Evolutionary conservation across 1,140 invertebrate species (phyloP), one percentile per base, ranked within the genome.

Genomic region (Ceratitis capitata): DNA sequence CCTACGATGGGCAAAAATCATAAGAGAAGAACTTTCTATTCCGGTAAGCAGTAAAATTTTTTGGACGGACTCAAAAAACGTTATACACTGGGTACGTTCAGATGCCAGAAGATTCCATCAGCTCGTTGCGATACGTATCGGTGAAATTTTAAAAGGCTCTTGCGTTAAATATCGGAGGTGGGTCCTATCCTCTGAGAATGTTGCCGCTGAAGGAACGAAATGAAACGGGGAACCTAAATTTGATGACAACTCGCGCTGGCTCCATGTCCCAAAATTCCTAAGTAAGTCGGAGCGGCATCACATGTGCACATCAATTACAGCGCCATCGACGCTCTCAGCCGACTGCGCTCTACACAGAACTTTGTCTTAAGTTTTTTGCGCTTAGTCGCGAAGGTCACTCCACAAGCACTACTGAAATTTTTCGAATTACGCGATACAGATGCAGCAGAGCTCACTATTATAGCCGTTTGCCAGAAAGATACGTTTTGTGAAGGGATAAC

Each of bases 121-220:
- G 61, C 91, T 89, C 87, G 88, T 90, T 0, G 85, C 85, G 0
- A 89, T 91, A 82, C 78, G 89, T 47, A 87, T 90, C 4, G 53
- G 86, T 0, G 85, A 83, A 61, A 89, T 92, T 58, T 86, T 88
- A 83, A 85, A 88, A 29, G 29, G 86, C 14, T 86, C 88, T 0
- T 9, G 82, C 14, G 39, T 23, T 19, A 32, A 39, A n/a, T 51
- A 56, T 14, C 23, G 49, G 47, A 53, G 29, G 32, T 35, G 82
- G 61, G 32, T 78, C 0, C 12, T 19, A 74, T n/a, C n/a, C n/a
- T n/a, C n/a, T n/a, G n/a, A n/a, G n/a, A n/a, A n/a, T n/a, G n/a
- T n/a, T n/a, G n/a, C n/a, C n/a, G 47, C n/a, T n/a, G n/a, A n/a
- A n/a, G n/a, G 47, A 7, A 53, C 51, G 4, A 16, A 6, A 53